Conservation (phyloP, 2,888 invertebrate genomes). For the Drosophila falleni region DNA sequence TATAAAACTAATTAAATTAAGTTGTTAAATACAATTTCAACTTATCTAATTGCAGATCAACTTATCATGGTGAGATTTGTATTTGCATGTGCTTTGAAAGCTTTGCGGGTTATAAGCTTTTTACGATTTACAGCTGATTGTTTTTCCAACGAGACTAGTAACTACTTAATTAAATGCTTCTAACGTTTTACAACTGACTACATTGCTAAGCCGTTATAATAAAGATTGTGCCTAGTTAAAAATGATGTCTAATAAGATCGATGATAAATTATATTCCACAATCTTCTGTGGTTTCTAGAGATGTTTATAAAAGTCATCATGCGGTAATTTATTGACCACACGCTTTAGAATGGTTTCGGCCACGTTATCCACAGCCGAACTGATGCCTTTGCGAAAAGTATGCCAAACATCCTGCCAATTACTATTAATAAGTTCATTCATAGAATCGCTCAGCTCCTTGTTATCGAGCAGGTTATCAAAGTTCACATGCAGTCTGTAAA, state of each 20-base stretch:
- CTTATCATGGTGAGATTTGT: slow-evolving; percentile 6
- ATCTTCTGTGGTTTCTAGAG: not conserved
- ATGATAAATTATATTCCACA: not conserved
- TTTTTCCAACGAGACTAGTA: not conserved
- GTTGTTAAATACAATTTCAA: slow-evolving; percentile 1
- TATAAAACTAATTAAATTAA: slow-evolving; percentile 2
- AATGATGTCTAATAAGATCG: not conserved
- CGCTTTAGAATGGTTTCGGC: not conserved
- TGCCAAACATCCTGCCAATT: not conserved
- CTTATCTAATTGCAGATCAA: slow-evolving; percentile 5
- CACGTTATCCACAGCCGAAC: not conserved
- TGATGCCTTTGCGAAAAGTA: not conserved
- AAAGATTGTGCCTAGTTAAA: not conserved
- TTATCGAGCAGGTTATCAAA: not conserved
- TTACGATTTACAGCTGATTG: slow-evolving; percentile 10
- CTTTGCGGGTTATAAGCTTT: slow-evolving; percentile 19
- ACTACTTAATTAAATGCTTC: not conserved
- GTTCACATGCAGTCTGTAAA: not conserved
- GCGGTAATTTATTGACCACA: not conserved
- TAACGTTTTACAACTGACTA: not conserved
- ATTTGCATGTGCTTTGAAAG: slow-evolving; percentile 6
- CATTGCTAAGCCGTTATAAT: not conserved
- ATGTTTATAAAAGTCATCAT: not conserved
- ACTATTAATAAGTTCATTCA: not conserved
- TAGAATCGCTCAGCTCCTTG: not conserved